A percentile compares a stretch with the other conserved stretches of the same genome.
Conservation (phyloP, 37 sponge, comb jelly and placozoan genomes). For the Oopsacas minuta region DNA sequence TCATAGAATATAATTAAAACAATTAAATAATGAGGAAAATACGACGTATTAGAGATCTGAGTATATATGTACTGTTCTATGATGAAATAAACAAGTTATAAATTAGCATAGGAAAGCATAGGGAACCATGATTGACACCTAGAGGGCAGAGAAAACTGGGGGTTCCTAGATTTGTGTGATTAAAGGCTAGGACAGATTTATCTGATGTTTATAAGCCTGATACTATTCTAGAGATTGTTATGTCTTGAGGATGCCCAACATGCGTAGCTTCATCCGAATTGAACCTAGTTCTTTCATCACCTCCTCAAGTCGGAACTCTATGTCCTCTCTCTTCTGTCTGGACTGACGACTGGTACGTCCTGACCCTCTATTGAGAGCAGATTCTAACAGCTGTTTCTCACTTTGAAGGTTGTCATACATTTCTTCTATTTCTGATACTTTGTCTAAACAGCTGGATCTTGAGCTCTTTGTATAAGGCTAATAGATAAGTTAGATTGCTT, state of each 20-base stretch:
- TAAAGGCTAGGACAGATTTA: neutral
- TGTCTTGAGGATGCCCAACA: conserved; percentile 9
- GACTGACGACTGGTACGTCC: neutral
- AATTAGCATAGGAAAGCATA: neutral
- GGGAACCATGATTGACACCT: no score
- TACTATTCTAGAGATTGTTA: neutral
- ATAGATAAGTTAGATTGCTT: no score
- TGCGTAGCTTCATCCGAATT: neutral
- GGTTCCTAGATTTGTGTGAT: conserved; percentile 3
- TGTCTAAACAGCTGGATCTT: neutral
- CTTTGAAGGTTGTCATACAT: neutral
- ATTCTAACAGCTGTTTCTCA: neutral
- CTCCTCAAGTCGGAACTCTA: neutral
- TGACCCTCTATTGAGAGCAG: neutral
- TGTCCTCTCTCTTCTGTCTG: conserved; percentile 19
- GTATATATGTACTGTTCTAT: neutral
- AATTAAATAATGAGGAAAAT: neutral
- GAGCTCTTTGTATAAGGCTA: no score
- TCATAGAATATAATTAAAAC: neutral
- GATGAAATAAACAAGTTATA: neutral
- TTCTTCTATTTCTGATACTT: neutral
- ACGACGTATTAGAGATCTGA: neutral
- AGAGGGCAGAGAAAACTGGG: no score
- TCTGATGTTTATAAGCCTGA: neutral
- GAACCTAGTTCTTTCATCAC: neutral